Evolutionary conservation across 2,888 invertebrate genomes (phyloP).

Genomic region (Frankliniella fusca): DNA sequence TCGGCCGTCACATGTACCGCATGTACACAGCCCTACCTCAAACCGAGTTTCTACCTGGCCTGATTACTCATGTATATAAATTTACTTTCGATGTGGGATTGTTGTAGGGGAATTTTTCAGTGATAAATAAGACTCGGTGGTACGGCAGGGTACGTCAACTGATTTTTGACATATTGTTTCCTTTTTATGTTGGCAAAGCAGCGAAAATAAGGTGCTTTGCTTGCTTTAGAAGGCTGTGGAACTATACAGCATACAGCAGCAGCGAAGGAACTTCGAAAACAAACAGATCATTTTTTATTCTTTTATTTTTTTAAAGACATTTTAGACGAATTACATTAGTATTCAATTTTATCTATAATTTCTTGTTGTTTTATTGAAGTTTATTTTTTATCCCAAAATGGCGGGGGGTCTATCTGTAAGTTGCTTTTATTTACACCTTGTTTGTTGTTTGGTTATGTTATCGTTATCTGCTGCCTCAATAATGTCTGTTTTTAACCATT

Average conservation of each 20-base stretch:
- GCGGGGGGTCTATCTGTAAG: background rate
- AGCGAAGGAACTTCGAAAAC: background rate
- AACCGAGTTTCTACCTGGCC: too few species aligned
- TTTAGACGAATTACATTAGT: background rate
- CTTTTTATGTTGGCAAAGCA: background rate
- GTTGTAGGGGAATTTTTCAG: background rate
- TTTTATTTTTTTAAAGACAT: too few species aligned
- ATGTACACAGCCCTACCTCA: too few species aligned
- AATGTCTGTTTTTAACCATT: background rate
- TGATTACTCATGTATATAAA: background rate
- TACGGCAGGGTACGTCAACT: too few species aligned
- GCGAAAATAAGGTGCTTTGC: background rate
- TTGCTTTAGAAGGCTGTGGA: background rate
- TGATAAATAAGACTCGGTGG: too few species aligned
- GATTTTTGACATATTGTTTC: too few species aligned
- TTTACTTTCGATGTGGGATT: background rate
- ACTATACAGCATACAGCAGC: background rate
- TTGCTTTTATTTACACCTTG: background rate
- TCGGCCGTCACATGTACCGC: too few species aligned
- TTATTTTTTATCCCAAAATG: background rate
- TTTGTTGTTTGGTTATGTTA: background rate
- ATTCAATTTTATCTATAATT: background rate
- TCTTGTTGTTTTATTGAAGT: background rate
- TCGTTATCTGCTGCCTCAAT: too few species aligned
- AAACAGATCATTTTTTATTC: background rate